These are phyloP conservation scores for Cecidostiba fungosa DNA, from an alignment of 2,888 invertebrate species.

Conservation along the genomic window DNA sequence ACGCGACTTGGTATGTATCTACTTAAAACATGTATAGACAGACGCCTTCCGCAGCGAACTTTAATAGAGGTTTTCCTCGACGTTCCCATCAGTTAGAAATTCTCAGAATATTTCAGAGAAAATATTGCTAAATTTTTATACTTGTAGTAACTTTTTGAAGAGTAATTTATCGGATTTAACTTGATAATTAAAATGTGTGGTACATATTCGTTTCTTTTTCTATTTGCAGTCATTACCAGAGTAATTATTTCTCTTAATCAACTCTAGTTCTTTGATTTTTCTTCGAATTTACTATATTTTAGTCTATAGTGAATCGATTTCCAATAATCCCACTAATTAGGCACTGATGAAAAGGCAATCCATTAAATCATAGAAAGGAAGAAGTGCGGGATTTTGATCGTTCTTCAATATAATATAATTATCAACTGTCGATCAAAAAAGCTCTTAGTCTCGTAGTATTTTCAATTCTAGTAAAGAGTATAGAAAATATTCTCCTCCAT, in stretches of 20 bases:
- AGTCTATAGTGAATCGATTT: not conserved
- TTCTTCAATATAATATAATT: conserved; percentile 2
- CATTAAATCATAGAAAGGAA: not conserved
- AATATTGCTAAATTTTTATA: too few species aligned
- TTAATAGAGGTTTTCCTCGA: not conserved
- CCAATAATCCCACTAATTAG: not conserved
- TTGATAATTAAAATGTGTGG: not conserved
- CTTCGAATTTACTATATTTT: not conserved
- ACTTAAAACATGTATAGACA: not conserved
- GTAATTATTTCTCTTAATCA: too few species aligned
- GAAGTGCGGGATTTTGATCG: not conserved
- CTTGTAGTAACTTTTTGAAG: not conserved
- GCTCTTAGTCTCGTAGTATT: not conserved
- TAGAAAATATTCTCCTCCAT: too few species aligned
- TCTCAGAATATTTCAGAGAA: not conserved
- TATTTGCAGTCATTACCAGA: too few species aligned
- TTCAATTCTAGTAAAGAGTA: too few species aligned
- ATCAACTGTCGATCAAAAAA: not conserved
- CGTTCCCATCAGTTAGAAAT: not conserved
- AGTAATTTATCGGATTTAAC: not conserved
- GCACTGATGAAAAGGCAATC: not conserved
- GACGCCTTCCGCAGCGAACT: not conserved
- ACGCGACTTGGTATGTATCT: not conserved
- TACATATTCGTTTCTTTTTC: not conserved
- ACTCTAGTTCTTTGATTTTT: too few species aligned